phyloP scores from a whole-genome alignment of 2,113 vertebrate genomes.

The Spizaetus ornatus region DNA sequence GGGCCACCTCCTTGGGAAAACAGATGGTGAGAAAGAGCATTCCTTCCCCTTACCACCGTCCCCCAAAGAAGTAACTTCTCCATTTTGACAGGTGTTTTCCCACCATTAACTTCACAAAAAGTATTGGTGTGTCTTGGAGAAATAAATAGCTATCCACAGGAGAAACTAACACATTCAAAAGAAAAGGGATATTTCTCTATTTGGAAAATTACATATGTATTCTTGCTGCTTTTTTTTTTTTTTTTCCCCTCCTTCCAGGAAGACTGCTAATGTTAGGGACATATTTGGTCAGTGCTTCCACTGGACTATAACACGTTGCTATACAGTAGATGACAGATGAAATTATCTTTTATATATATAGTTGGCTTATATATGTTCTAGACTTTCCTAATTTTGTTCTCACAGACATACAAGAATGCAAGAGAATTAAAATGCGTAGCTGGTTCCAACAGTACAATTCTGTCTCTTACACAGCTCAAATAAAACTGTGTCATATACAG shows the following conservation, averaged over 20 bases:
- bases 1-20: conserved; percentile 36
- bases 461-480: background rate
- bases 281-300: background rate
- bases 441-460: background rate
- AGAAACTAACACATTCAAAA: background rate
- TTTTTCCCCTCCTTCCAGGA: background rate
- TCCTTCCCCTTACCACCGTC: background rate
- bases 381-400: background rate
- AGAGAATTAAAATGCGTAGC: conserved; percentile 14
- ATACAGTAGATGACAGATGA: conserved; percentile 6
- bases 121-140: background rate
- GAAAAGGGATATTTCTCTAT: background rate
- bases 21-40: conserved; percentile 36
- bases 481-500: background rate
- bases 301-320: background rate
- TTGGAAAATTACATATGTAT: background rate
- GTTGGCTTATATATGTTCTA: background rate
- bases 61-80: conserved; percentile 7
- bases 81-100: conserved; percentile 31
- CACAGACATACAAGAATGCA: background rate
- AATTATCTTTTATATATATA: background rate
- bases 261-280: conserved; percentile 29
- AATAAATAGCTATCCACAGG: background rate
- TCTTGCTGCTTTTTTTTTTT: background rate
- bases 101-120: background rate